Base-by-base conservation (phyloP, 2,888 invertebrate species). In the Tenthredo distinguenda region DNA sequence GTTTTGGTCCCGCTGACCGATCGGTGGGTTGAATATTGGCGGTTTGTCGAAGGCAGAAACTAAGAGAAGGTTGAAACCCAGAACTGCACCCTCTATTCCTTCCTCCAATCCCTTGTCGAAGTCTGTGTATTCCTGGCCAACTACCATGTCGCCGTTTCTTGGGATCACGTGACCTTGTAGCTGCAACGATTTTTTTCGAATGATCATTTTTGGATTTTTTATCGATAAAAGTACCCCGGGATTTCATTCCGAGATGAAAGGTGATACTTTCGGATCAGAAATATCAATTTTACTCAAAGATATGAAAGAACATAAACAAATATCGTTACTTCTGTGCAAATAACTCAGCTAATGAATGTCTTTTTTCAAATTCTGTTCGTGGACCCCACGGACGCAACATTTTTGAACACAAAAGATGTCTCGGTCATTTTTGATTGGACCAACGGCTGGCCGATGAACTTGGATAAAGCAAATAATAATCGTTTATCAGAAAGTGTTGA, bases 71-170 rank as follows among this genome's bases (percentile, higher is more conserved):
- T 96, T 96, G 88, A 95, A 96, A 12, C 96, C 96, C 90, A 95
- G 95, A 87, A 96, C 94, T 91, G 96, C 95, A 5, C 96, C 96
- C 92, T 96, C 96, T 86, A 96, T 94, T 10, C 96, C 96, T 86
- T 95, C 96, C 86, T 95, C 95, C 55, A 94, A 91, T 65, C 96
- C 95, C 90, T 94, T 95, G 94, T 96, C 95, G 89, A 95, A 95
- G 89, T 95, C 95, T n/a, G 95, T 95, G 88, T 95, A 95, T 88
- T 96, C 96, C 91, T 96, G 96, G 31, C 96, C 96, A n/a, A 96
- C 93, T 10, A 96, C 96, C 7, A 96, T 92, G 89, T 96, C 96
- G 10, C 96, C 96, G 4, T 95, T 94, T 37, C 94, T 94, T 7
- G 96, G 95, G 85, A 96, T 94, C 76, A 94, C 92, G 82, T 94